Evolutionary conservation across 2,888 invertebrate genomes (phyloP).

Genomic region (Torymus texanus): DNA sequence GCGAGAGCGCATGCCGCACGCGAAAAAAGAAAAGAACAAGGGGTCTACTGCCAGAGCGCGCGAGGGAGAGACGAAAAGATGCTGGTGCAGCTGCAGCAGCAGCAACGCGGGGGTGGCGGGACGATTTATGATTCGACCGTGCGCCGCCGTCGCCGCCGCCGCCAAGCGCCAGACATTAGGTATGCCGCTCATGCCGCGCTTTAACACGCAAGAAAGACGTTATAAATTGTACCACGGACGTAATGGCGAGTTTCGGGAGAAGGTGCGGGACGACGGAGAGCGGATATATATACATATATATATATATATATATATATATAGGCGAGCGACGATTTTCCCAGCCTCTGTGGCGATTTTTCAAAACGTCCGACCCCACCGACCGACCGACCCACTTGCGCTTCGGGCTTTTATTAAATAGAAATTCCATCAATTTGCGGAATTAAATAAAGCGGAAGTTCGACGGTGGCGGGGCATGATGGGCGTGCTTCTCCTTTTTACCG

Average conservation of each 20-base stretch:
- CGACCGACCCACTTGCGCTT: constrained; percentile 11
- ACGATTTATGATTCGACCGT: constrained; percentile 68
- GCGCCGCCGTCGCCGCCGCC: constrained; percentile 58
- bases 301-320: too few relatives aligned
- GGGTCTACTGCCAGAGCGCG: constrained; percentile 29
- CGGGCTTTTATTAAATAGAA: constrained; percentile 19
- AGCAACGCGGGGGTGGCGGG: constrained; percentile 5
- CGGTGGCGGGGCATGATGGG: too few relatives aligned
- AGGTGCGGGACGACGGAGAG: constrained; percentile 11
- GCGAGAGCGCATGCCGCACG: not conserved
- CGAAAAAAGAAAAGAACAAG: constrained; percentile 43
- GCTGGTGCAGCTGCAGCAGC: constrained; percentile 39
- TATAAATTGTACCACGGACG: constrained; percentile 68
- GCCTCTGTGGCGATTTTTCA: constrained; percentile 41
- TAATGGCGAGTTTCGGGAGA: constrained; percentile 60
- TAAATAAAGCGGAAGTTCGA: not conserved
- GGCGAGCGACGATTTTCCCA: constrained; percentile 26
- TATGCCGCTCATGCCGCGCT: constrained; percentile 67
- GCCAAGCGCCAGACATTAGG: constrained; percentile 63
- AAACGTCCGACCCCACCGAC: constrained; percentile 10
- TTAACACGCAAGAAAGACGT: constrained; percentile 69
- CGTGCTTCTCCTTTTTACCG: too few relatives aligned
- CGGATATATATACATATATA: too few relatives aligned
- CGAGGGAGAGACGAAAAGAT: constrained; percentile 38
- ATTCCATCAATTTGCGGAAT: constrained; percentile 34